Evolutionary conservation across 2,113 vertebrate genomes (phyloP).

Genomic region (Lepus europaeus): DNA sequence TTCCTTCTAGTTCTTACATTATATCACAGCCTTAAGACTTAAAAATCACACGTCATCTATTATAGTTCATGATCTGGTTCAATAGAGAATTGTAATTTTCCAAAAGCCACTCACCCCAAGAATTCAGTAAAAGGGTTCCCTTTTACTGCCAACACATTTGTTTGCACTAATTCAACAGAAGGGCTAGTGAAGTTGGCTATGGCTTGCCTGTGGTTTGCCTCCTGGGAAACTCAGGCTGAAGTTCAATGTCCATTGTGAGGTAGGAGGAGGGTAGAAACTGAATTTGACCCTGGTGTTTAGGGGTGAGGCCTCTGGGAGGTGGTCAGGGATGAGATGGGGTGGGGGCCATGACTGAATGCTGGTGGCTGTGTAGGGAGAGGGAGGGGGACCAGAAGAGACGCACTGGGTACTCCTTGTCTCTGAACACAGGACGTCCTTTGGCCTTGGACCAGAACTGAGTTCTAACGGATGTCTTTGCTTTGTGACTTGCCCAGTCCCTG

Average conservation of each 20-base stretch:
- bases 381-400: background rate
- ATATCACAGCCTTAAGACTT: background rate
- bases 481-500: background rate
- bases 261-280: no score
- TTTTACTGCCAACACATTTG: background rate
- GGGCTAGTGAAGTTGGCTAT: background rate
- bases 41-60: background rate
- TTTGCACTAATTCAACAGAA: background rate
- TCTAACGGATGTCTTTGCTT: background rate
- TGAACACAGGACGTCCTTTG: background rate
- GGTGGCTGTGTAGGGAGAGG: background rate
- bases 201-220: background rate
- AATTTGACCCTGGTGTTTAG: background rate
- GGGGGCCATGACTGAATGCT: background rate
- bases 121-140: background rate
- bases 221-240: background rate
- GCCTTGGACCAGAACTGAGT: background rate
- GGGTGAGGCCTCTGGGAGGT: background rate
- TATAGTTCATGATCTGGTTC: background rate
- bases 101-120: conserved; percentile 1
- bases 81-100: conserved; percentile 8
- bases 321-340: background rate
- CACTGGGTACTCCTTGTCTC: background rate
- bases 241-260: background rate
- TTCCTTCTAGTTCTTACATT: background rate